These are phyloP conservation scores for Pomacea maculata DNA, from an alignment of 1,140 invertebrate species.

Conservation along the genomic window DNA sequence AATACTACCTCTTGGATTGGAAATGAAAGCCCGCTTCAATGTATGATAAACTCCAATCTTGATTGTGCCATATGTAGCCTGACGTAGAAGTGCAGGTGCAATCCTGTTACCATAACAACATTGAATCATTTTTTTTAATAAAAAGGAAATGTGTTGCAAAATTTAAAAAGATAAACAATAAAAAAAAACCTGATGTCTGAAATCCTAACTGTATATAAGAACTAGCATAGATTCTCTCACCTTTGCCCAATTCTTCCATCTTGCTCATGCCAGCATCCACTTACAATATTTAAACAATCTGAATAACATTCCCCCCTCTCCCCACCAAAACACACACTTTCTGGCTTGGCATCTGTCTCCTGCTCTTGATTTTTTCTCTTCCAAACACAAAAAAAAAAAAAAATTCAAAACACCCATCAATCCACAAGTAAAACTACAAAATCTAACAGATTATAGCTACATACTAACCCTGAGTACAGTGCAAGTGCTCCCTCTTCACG, in stretches of 20 bases:
- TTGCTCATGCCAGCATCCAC: no score
- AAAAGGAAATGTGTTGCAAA: neutral
- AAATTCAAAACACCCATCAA: neutral
- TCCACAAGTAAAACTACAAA: neutral
- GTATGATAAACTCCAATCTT: conserved; percentile 97
- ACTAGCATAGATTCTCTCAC: no score
- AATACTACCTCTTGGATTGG: conserved; percentile 68
- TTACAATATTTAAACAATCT: no score
- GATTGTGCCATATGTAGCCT: conserved; percentile 95
- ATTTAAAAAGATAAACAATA: no score
- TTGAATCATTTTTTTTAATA: neutral
- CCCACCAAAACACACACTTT: neutral
- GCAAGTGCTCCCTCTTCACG: conserved; percentile 81
- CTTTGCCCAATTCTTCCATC: no score
- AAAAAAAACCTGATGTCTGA: no score
- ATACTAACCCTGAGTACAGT: conserved; percentile 83
- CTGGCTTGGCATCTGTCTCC: no score
- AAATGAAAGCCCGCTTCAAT: conserved; percentile 74
- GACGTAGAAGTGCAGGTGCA: conserved; percentile 87
- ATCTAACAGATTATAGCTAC: neutral
- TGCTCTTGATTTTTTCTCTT: no score
- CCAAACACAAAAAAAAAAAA: neutral
- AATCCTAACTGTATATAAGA: no score
- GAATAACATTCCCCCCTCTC: no score
- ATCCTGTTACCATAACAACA: conserved; percentile 72